phyloP scores from a whole-genome alignment of 2,113 vertebrate species.

The Varanus salvator region DNA sequence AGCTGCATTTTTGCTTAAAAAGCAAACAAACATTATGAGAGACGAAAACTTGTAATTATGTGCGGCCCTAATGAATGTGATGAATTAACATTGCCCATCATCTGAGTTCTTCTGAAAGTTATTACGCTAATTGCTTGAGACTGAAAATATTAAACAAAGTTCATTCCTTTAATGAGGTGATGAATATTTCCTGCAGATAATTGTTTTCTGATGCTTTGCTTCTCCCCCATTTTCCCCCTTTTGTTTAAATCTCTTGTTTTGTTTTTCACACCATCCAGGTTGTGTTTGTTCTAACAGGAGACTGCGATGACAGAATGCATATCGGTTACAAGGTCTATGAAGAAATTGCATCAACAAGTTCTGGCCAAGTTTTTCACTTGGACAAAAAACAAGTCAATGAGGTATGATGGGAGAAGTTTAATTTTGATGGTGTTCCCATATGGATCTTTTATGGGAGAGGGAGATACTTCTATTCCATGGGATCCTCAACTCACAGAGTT shows the following conservation, averaged over 20 bases:
- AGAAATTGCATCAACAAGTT: constrained; percentile 98
- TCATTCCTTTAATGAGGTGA: background rate
- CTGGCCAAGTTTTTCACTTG: constrained; percentile 96
- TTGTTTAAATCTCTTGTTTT: background rate
- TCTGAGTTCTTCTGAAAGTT: constrained; percentile 9
- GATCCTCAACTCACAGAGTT: no score
- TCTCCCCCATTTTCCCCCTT: no score
- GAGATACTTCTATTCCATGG: no score
- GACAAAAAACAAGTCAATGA: constrained; percentile 99
- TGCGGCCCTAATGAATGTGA: background rate
- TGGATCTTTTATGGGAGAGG: background rate
- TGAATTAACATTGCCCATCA: background rate
- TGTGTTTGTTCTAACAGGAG: constrained; percentile 97
- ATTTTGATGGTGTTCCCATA: background rate
- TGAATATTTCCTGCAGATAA: background rate
- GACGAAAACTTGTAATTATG: constrained; percentile 19
- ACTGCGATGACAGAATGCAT: constrained; percentile 94
- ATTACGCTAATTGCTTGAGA: constrained; percentile 10
- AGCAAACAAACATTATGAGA: background rate
- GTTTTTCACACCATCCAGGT: constrained; percentile 77
- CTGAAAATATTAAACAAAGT: background rate
- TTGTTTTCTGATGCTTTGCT: constrained; percentile 14
- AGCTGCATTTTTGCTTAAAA: background rate
- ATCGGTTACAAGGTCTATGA: constrained; percentile 96
- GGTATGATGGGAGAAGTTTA: constrained; percentile 79